These are phyloP conservation scores for Takifugu rubripes DNA, from an alignment of 2,797 vertebrate genomes.

Conservation along the genomic window DNA sequence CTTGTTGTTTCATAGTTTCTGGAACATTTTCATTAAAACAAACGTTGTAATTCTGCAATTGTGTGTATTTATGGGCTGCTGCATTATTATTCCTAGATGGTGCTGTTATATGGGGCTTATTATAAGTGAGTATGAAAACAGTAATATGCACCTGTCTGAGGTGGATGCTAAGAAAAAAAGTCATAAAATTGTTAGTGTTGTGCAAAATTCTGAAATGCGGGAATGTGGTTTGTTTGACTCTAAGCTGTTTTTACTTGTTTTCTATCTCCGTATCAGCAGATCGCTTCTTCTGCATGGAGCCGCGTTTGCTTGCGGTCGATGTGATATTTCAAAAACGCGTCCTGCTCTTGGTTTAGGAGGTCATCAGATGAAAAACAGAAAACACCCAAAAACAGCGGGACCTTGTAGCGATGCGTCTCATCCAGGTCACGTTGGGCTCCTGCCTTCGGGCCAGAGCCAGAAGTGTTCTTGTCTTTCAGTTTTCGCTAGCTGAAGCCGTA, in stretches of 20 bases:
- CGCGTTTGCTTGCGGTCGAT: constrained; percentile 14
- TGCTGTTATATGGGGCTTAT: no score
- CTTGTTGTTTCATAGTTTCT: no score
- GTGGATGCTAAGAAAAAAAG: not conserved
- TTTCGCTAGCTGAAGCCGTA: constrained; percentile 1
- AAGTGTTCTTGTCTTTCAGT: constrained; percentile 13
- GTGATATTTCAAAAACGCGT: constrained; percentile 23
- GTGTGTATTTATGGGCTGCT: no score
- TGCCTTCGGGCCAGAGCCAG: constrained; percentile 10
- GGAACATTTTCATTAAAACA: no score
- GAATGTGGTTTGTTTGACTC: constrained; percentile 46
- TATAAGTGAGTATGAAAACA: no score
- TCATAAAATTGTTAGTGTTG: constrained; percentile 2
- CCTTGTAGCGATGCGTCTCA: constrained; percentile 12
- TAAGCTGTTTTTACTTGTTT: constrained; percentile 41
- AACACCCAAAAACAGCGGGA: constrained; percentile 10
- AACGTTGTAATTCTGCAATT: no score
- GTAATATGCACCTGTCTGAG: not conserved
- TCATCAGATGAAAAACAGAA: constrained; percentile 1
- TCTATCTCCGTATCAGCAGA: constrained; percentile 53
- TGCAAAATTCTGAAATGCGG: constrained; percentile 21
- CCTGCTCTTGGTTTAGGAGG: constrained; percentile 6
- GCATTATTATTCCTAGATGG: no score
- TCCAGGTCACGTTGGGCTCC: constrained; percentile 16
- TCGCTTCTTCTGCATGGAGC: constrained; percentile 20